phyloP scores from a whole-genome alignment of 2,113 vertebrate genomes.

The Chaetorhynchus papuensis region DNA sequence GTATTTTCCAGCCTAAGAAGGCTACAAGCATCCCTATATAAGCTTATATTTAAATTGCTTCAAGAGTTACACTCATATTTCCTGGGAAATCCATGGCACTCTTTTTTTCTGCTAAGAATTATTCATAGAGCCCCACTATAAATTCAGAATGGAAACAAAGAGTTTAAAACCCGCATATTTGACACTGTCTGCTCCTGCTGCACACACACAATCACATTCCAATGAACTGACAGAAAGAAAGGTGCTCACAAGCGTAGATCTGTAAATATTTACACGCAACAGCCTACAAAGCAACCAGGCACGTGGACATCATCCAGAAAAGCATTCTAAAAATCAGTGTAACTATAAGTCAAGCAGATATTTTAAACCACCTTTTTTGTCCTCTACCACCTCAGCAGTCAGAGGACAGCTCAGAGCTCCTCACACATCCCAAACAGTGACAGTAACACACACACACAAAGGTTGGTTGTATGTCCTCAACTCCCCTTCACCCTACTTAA shows the following conservation, averaged over 20 bases:
- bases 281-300: constrained; percentile 7
- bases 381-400: background rate
- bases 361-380: background rate
- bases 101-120: background rate
- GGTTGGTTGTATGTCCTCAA: background rate
- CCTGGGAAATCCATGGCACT: background rate
- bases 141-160: background rate
- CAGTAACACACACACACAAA: background rate
- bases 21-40: background rate
- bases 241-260: background rate
- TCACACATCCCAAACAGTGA: background rate
- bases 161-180: background rate
- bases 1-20: background rate
- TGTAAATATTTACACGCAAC: constrained; percentile 30
- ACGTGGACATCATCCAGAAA: background rate
- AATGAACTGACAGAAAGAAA: constrained; percentile 1
- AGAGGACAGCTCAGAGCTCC: background rate
- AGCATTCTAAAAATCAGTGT: background rate
- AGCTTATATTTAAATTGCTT: background rate
- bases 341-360: background rate
- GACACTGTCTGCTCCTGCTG: background rate
- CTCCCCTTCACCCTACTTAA: background rate
- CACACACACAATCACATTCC: background rate
- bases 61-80: background rate
- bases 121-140: background rate